phyloP scores from a whole-genome alignment of 2,797 vertebrate species.

The Benthosema pterotum region DNA sequence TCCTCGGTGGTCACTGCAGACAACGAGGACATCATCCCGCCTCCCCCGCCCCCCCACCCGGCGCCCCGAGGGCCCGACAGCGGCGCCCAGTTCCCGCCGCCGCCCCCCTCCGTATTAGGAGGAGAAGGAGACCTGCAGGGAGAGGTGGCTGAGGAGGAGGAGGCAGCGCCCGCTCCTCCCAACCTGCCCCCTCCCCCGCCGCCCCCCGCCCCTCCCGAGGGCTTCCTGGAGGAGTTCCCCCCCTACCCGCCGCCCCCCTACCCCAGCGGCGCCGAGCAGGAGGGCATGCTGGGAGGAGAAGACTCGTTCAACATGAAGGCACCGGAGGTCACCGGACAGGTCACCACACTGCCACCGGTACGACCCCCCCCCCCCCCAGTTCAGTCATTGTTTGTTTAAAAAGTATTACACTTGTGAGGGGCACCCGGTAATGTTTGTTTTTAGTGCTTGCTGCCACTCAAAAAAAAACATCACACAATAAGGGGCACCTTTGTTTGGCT shows the following conservation, averaged over 20 bases:
- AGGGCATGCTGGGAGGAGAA: constrained; percentile 82
- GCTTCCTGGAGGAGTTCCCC: constrained; percentile 93
- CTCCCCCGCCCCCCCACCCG: constrained; percentile 76
- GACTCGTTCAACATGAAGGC: constrained; percentile 89
- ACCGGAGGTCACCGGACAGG: constrained; percentile 93
- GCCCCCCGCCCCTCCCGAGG: constrained; percentile 69
- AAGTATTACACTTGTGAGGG: no score
- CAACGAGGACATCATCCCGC: constrained; percentile 69
- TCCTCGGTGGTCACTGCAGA: constrained; percentile 11
- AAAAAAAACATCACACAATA: no score
- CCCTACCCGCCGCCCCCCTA: constrained; percentile 95
- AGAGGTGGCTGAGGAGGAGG: constrained; percentile 52
- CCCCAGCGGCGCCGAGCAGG: constrained; percentile 89
- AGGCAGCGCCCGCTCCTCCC: constrained; percentile 17
- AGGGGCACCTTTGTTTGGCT: no score
- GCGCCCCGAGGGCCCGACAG: constrained; percentile 77
- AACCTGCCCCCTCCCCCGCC: constrained; percentile 64
- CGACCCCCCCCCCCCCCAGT: constrained; percentile 65
- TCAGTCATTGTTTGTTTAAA: no score
- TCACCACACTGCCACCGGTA: constrained; percentile 90
- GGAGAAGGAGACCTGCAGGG: constrained; percentile 54
- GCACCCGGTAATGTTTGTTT: no score
- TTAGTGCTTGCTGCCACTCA: no score
- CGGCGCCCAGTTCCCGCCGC: constrained; percentile 53
- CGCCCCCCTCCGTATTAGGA: constrained; percentile 69